Conservation (phyloP, 2,113 vertebrate genomes). For the Gasterosteus aculeatus region DNA sequence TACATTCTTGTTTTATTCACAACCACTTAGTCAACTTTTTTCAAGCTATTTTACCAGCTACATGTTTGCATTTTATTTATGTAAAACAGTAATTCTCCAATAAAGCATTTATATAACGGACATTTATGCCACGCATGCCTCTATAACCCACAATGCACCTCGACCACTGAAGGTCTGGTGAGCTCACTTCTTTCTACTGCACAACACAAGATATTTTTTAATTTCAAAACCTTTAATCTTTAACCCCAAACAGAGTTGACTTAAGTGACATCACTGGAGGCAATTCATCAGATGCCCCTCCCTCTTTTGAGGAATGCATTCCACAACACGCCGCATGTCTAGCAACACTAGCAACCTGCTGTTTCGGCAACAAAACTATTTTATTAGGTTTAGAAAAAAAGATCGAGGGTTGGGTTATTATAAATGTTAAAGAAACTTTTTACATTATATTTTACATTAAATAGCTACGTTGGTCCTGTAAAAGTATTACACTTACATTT, state of each 20-base stretch:
- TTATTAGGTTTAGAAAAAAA: background rate
- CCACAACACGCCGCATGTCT: too few species aligned
- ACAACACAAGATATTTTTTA: background rate
- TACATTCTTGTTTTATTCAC: background rate
- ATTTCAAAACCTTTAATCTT: background rate
- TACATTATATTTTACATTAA: too few species aligned
- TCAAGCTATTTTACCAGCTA: background rate
- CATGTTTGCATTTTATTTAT: background rate
- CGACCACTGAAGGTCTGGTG: background rate
- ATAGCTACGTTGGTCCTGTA: background rate
- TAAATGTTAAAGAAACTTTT: background rate
- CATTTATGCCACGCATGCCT: background rate
- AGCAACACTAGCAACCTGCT: background rate
- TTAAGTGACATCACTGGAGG: background rate
- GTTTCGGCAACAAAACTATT: background rate
- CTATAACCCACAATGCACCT: background rate
- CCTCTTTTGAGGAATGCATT: too few species aligned
- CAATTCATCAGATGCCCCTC: background rate
- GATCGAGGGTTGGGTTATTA: background rate
- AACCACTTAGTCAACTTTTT: background rate
- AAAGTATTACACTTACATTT: background rate
- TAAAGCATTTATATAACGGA: background rate
- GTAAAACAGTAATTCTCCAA: background rate
- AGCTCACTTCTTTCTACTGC: background rate
- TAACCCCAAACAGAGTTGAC: background rate